Conservation (phyloP, 1,140 invertebrate species). For the Drosophila elegans region DNA sequence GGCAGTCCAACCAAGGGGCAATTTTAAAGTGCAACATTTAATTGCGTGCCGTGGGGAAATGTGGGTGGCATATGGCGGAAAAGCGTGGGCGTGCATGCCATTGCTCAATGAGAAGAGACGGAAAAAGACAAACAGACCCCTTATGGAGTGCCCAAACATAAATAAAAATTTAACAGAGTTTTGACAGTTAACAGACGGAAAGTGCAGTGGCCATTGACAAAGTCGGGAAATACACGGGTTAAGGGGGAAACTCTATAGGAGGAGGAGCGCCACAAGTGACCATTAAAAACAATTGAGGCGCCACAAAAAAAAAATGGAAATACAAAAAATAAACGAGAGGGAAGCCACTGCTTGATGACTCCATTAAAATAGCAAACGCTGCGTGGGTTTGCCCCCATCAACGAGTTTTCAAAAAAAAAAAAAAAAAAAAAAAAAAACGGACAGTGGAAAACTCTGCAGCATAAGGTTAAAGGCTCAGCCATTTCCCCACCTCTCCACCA, state of each 20-base stretch:
- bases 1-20: slow-evolving; percentile 41
- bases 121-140: slow-evolving; percentile 3
- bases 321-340: not conserved
- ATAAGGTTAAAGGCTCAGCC: slow-evolving; percentile 33
- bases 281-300: slow-evolving; percentile 73
- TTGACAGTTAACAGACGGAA: slow-evolving; percentile 62
- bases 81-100: slow-evolving; percentile 23
- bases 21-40: slow-evolving; percentile 49
- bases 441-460: slow-evolving; percentile 23
- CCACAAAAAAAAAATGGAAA: slow-evolving; percentile 44
- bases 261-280: slow-evolving; percentile 42
- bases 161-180: slow-evolving; percentile 60
- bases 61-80: slow-evolving; percentile 13
- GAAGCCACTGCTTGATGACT: slow-evolving; percentile 53
- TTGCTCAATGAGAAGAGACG: slow-evolving; percentile 15
- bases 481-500: not conserved
- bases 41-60: not conserved
- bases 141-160: slow-evolving; percentile 6
- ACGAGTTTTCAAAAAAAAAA: slow-evolving; percentile 2
- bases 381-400: slow-evolving; percentile 47
- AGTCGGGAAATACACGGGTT: not conserved
- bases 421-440: not conserved
- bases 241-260: not conserved
- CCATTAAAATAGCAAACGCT: slow-evolving; percentile 42
- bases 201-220: slow-evolving; percentile 44